Conservation (phyloP, 2,888 invertebrate genomes). For the Pedicia rivosa region DNA sequence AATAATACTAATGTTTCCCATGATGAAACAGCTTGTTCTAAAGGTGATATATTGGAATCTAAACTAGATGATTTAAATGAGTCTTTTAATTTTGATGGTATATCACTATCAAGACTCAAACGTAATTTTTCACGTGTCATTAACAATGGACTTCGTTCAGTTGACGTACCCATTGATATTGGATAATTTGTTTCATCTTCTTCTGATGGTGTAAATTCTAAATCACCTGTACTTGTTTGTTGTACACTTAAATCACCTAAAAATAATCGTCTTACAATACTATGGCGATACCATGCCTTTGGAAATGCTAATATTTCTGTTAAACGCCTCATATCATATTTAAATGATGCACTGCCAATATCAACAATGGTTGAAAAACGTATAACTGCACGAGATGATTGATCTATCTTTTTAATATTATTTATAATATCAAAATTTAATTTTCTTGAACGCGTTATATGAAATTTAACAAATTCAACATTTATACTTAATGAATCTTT, state of each 20-base stretch:
- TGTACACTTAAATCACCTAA: slow-evolving; percentile 75
- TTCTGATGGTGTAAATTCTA: slow-evolving; percentile 11
- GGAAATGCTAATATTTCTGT: slow-evolving; percentile 96
- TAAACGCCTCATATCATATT: slow-evolving; percentile 94
- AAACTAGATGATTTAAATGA: slow-evolving; percentile 39
- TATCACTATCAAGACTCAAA: slow-evolving; percentile 37
- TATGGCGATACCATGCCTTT: slow-evolving; percentile 94
- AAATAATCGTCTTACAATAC: slow-evolving; percentile 82
- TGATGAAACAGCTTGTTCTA: slow-evolving; percentile 52
- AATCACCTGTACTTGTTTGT: slow-evolving; percentile 12
- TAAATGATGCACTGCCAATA: slow-evolving; percentile 91
- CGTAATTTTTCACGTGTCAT: slow-evolving; percentile 39
- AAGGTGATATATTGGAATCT: slow-evolving; percentile 38
- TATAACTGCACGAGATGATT: slow-evolving; percentile 72
- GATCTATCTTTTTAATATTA: slow-evolving; percentile 37
- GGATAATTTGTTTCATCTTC: neutral
- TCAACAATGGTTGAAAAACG: slow-evolving; percentile 88
- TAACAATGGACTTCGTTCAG: slow-evolving; percentile 21
- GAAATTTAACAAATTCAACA: slow-evolving; percentile 94
- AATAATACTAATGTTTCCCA: slow-evolving; percentile 96
- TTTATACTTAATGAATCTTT: slow-evolving; percentile 93
- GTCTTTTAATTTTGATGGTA: slow-evolving; percentile 31
- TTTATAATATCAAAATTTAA: slow-evolving; percentile 50
- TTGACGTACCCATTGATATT: neutral
- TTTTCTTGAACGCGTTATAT: slow-evolving; percentile 80